Conservation (phyloP, 2,797 vertebrate species). For the Pteropus rufus region DNA sequence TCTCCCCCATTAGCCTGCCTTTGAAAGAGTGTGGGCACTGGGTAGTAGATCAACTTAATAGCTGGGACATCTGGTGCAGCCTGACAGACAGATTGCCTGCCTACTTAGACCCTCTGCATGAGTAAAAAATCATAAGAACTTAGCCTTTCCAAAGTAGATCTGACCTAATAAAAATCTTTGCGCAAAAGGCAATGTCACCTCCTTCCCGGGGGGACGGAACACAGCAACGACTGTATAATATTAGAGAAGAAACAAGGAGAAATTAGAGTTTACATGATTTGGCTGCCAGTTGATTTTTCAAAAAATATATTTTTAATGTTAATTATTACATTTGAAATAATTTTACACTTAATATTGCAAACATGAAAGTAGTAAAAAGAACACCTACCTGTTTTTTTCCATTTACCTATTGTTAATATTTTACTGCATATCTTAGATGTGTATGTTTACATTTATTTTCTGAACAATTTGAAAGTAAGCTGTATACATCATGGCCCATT, state of each 20-base stretch:
- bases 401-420: background rate
- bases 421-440: background rate
- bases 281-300: background rate
- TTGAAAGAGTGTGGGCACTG: conserved; percentile 62
- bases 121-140: conserved; percentile 39
- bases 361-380: background rate
- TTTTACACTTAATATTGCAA: background rate
- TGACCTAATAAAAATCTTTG: conserved; percentile 19
- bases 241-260: background rate
- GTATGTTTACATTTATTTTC: background rate
- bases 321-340: background rate
- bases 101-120: background rate
- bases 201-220: background rate
- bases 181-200: conserved; percentile 20
- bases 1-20: conserved; percentile 70
- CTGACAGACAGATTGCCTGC: conserved; percentile 70
- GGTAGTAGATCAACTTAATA: conserved; percentile 77
- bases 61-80: conserved; percentile 68
- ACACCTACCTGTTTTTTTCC: background rate
- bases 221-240: too few species aligned
- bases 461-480: background rate
- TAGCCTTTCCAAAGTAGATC: conserved; percentile 60
- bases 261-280: background rate
- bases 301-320: background rate
- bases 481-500: background rate